Conservation (phyloP, 2,888 invertebrate species). For the Cataglyphis livida region DNA sequence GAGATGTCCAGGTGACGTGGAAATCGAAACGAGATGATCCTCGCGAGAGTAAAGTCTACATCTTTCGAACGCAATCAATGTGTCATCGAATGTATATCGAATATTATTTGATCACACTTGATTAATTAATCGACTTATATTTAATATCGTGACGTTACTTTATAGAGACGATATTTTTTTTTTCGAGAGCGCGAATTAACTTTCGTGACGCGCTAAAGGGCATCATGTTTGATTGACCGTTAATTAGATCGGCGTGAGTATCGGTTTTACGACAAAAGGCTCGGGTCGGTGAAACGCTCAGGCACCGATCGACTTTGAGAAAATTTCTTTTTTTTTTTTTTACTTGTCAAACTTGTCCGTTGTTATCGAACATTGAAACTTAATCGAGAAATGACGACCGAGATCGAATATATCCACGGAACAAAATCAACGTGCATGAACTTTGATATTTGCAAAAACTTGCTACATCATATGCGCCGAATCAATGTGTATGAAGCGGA, state of each 20-base stretch:
- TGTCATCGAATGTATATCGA: background rate
- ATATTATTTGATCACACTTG: background rate
- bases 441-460: conserved; percentile 1
- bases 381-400: background rate
- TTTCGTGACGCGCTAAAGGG: conserved; percentile 25
- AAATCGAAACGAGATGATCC: background rate
- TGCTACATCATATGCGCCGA: background rate
- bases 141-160: background rate
- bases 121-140: background rate
- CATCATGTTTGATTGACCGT: conserved; percentile 22
- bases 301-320: conserved; percentile 58
- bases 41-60: background rate
- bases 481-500: conserved; percentile 18
- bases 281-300: conserved; percentile 63
- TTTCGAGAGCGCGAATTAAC: conserved; percentile 41
- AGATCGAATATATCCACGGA: conserved; percentile 21
- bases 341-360: conserved; percentile 6
- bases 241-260: conserved; percentile 44
- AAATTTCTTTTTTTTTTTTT: conserved; percentile 8
- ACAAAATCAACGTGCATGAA: background rate
- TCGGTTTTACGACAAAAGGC: conserved; percentile 62
- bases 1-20: background rate
- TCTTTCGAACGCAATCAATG: background rate
- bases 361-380: conserved; percentile 4
- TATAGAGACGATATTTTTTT: background rate